Conservation (phyloP, 2,113 vertebrate species). For the Balaeniceps rex region DNA sequence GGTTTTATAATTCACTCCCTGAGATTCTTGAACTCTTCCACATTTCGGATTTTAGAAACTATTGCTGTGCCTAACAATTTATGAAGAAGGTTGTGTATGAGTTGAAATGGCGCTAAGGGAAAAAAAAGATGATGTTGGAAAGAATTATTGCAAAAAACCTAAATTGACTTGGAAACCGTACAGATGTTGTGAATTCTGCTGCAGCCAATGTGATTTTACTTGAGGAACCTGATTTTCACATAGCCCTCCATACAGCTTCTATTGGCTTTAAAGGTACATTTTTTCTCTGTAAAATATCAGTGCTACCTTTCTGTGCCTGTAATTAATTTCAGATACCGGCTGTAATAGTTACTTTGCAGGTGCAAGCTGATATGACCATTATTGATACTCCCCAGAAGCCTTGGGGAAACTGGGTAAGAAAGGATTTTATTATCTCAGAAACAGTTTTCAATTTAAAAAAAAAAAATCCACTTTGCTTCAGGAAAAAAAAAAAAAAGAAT, state of each 20-base stretch:
- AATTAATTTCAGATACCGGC: background rate
- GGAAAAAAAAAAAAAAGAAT: background rate
- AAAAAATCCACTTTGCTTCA: background rate
- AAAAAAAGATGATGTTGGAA: background rate
- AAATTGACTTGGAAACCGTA: slow-evolving; percentile 8
- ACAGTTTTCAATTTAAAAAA: background rate
- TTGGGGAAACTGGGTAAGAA: background rate
- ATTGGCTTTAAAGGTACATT: background rate
- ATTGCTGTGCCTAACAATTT: slow-evolving; percentile 35
- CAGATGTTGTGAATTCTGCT: slow-evolving; percentile 41
- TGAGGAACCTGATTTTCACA: background rate
- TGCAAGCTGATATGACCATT: background rate
- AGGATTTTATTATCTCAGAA: background rate
- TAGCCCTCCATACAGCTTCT: background rate
- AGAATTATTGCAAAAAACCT: slow-evolving; percentile 59
- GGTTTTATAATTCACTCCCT: slow-evolving; percentile 55
- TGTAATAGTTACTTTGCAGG: background rate
- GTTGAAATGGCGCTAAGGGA: slow-evolving; percentile 12
- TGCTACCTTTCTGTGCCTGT: background rate
- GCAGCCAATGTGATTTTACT: background rate
- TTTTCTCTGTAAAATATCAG: background rate
- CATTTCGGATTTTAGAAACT: slow-evolving; percentile 13
- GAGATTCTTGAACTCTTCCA: slow-evolving; percentile 9
- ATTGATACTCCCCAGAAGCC: background rate
- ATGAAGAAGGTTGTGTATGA: slow-evolving; percentile 22